Base-by-base conservation (phyloP, 1,140 invertebrate genomes). In the Zophobas morio region DNA sequence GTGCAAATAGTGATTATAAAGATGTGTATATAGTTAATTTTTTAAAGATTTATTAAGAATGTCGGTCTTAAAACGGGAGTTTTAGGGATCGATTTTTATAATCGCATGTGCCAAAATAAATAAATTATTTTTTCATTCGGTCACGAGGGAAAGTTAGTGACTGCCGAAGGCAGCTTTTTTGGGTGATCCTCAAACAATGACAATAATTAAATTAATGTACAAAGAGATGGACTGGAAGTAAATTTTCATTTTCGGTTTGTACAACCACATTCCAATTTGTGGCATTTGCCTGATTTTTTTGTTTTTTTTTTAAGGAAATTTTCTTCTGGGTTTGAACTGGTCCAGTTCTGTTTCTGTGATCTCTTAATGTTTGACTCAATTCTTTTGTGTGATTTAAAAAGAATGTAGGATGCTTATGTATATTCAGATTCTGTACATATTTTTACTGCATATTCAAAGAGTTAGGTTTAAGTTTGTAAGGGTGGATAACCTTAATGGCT, bases 331-430 rank as follows among this genome's bases (percentile, higher is more conserved):
- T 20, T 20, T 83, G 76, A 79, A 78, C 73, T 76, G 75, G 79
- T 84, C 82, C 83, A 83, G 83, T 81, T 85, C 84, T 81, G 77
- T 84, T 85, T 84, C 85, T 86, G 85, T 86, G 85, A 86, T 86
- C 85, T 86, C 85, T 84, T 74, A 81, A 78, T 80, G 82, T 83
- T 83, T 81, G 83, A 86, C 84, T 85, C 85, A 85, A 85, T 75
- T 78, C 79, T 74, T 20, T 79, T 80, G 83, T 83, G 84, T 85
- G 84, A 85, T 85, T 81, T 77, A 60, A 78, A 75, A 56, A 73
- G 70, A 76, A 70, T 74, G 75, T 78, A 73, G 74, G 56, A 77
- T 77, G 42, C 42, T 74, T 57, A 60, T 57, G 40, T 74, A 54
- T 49, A 71, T 47, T 46, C 39, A 71, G 42, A 74, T 71, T 76